These are phyloP conservation scores for Gymnoscopelus braueri DNA, from an alignment of 2,797 vertebrate genomes.

Conservation along the genomic window DNA sequence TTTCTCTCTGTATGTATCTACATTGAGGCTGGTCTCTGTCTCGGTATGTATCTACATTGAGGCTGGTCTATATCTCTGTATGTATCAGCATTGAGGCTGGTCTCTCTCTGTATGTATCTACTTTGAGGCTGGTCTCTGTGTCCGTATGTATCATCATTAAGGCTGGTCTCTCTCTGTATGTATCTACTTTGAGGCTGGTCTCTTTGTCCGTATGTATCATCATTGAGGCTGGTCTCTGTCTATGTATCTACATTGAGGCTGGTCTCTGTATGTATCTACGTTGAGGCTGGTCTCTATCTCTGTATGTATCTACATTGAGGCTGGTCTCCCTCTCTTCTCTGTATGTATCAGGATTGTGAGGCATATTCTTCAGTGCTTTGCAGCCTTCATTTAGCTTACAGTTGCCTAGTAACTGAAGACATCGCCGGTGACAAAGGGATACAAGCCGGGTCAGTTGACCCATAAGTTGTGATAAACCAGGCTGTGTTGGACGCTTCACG, in stretches of 20 bases:
- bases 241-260: neutral
- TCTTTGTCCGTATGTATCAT: conserved; percentile 1
- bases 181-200: neutral
- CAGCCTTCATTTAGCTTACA: too few relatives aligned
- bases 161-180: conserved; percentile 3
- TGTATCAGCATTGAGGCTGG: neutral
- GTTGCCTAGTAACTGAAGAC: too few relatives aligned
- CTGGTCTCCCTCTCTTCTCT: neutral
- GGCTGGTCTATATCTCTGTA: neutral
- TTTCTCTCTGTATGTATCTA: too few relatives aligned
- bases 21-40: neutral
- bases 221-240: neutral
- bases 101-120: neutral
- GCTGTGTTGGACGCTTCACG: too few relatives aligned
- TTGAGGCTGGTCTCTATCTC: neutral
- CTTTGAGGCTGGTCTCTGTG: neutral
- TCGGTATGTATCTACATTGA: conserved; percentile 5
- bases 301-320: neutral
- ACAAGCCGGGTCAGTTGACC: too few relatives aligned
- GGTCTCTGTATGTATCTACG: neutral
- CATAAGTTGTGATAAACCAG: too few relatives aligned
- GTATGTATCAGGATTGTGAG: too few relatives aligned
- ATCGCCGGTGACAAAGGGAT: too few relatives aligned
- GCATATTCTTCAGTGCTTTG: too few relatives aligned
- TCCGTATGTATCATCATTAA: conserved; percentile 3